phyloP scores from a whole-genome alignment of 2,113 vertebrate genomes.

The Spilogale gracilis region DNA sequence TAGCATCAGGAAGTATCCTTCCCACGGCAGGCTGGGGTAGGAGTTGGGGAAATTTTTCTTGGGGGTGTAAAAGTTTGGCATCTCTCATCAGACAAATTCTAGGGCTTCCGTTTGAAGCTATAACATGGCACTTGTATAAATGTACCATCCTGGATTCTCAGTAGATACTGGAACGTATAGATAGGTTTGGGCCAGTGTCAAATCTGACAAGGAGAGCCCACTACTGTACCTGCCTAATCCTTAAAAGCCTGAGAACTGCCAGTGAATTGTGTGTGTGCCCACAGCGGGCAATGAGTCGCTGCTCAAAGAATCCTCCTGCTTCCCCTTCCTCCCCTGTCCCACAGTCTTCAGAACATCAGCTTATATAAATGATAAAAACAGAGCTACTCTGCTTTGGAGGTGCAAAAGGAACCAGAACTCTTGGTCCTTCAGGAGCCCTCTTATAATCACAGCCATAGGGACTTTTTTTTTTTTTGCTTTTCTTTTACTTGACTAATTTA shows the following conservation, averaged over 20 bases:
- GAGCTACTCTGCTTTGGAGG: not conserved
- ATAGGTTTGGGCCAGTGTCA: not conserved
- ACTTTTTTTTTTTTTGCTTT: not conserved
- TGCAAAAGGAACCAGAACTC: not conserved
- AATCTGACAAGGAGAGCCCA: not conserved
- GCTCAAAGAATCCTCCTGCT: not conserved
- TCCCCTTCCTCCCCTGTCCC: accelerated
- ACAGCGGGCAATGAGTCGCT: not conserved
- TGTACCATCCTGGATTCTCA: not conserved
- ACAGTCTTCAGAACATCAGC: not conserved
- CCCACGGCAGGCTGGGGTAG: not conserved
- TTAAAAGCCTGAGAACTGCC: not conserved
- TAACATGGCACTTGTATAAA: not conserved
- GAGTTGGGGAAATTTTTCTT: not conserved
- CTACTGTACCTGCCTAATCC: not conserved
- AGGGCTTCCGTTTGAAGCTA: not conserved
- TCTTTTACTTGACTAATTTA: not conserved
- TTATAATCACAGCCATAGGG: not conserved
- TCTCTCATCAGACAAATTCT: not conserved
- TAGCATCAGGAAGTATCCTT: not conserved
- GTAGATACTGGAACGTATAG: not conserved
- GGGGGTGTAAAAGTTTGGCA: not conserved
- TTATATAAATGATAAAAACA: not conserved
- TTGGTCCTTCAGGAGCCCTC: not conserved
- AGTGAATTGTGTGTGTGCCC: not conserved